These are phyloP conservation scores for Strigops habroptila DNA, from an alignment of 2,113 vertebrate genomes.

Conservation along the genomic window DNA sequence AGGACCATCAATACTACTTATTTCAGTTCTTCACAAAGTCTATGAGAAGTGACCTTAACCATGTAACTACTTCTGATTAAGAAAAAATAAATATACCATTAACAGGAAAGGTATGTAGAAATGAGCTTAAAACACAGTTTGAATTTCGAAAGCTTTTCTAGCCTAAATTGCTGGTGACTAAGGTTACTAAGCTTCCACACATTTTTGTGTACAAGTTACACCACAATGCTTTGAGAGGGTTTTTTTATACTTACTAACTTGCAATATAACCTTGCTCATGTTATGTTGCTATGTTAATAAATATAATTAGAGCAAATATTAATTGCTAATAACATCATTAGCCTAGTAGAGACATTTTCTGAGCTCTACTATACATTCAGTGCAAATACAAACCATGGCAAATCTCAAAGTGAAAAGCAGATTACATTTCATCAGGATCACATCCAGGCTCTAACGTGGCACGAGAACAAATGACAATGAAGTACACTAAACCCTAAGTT, in stretches of 20 bases:
- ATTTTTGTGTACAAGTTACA: not conserved
- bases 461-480: not conserved
- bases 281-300: not conserved
- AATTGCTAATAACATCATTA: not conserved
- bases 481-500: not conserved
- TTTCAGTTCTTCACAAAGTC: not conserved
- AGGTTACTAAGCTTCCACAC: not conserved
- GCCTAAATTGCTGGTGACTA: not conserved
- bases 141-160: not conserved
- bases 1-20: not conserved
- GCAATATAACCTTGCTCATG: not conserved
- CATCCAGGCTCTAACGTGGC: not conserved
- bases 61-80: not conserved
- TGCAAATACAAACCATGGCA: slow-evolving; percentile 1
- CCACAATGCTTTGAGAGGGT: not conserved
- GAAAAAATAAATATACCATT: not conserved
- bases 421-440: not conserved
- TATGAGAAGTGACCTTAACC: not conserved
- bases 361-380: not conserved
- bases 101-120: not conserved
- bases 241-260: not conserved
- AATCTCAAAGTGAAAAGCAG: slow-evolving; percentile 16
- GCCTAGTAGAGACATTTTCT: not conserved
- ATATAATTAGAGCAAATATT: not conserved
- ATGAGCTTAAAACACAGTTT: not conserved